Percentiles rank a stretch among this genome's conserved stretches.
phyloP scores from a whole-genome alignment of 2,888 invertebrate species.

The Hipparchia sbordonii region DNA sequence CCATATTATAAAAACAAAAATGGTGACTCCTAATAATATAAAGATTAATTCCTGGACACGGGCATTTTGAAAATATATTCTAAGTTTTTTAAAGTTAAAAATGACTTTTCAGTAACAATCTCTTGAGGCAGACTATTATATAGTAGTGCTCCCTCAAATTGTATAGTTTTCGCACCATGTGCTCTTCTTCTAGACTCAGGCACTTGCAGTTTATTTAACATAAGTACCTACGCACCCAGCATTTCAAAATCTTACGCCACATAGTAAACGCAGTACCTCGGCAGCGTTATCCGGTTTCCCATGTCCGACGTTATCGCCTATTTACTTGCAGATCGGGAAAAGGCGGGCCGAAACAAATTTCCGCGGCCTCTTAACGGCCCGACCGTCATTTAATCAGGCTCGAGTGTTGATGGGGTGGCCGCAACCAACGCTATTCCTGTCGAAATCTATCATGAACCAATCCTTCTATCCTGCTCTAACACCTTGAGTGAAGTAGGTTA shows the following conservation, averaged over 20 bases:
- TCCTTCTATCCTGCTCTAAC: constrained; percentile 35
- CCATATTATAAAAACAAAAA: too few species aligned
- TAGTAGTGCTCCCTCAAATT: too few species aligned
- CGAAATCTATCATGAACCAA: constrained; percentile 59
- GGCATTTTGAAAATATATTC: too few species aligned
- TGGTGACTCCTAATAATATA: too few species aligned
- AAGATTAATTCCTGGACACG: too few species aligned
- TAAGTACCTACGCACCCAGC: background rate
- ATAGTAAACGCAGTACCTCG: background rate
- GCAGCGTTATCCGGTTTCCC: background rate
- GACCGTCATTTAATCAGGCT: constrained; percentile 73
- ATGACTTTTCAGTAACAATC: too few species aligned
- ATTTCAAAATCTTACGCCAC: background rate
- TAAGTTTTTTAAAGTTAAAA: too few species aligned
- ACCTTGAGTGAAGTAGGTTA: background rate
- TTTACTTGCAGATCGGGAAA: constrained; percentile 57
- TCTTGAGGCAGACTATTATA: too few species aligned
- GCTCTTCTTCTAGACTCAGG: too few species aligned
- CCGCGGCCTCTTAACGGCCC: constrained; percentile 61
- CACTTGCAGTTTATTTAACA: background rate
- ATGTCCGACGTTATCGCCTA: constrained; percentile 41
- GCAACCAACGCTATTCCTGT: constrained; percentile 52
- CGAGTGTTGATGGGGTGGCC: constrained; percentile 68
- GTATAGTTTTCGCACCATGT: too few species aligned
- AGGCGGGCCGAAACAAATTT: constrained; percentile 62